phyloP scores from a whole-genome alignment of 2,113 vertebrate genomes.

The Megaceryle maxima region DNA sequence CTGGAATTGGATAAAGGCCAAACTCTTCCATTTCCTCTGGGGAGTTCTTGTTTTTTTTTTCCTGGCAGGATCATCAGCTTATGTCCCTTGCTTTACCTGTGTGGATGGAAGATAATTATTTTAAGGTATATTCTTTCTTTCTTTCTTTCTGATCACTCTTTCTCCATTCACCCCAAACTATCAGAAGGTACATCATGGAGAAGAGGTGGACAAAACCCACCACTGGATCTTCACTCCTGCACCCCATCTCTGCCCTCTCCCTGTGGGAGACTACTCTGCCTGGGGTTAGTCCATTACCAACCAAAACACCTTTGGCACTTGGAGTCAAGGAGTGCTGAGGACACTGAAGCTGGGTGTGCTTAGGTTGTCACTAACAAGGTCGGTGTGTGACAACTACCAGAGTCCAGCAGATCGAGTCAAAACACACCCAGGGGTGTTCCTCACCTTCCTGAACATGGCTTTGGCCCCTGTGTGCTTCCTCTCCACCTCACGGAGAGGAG shows the following conservation, averaged over 20 bases:
- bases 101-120: too few relatives aligned
- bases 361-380: background rate
- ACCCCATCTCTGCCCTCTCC: background rate
- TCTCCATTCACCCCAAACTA: too few relatives aligned
- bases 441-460: background rate
- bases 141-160: too few relatives aligned
- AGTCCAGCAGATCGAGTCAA: background rate
- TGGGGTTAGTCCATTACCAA: background rate
- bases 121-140: too few relatives aligned
- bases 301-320: background rate
- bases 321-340: background rate
- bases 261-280: background rate
- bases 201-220: too few relatives aligned
- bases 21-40: too few relatives aligned
- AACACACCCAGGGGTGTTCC: background rate
- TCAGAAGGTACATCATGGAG: too few relatives aligned
- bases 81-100: too few relatives aligned
- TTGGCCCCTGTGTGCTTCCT: background rate
- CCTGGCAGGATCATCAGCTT: too few relatives aligned
- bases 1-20: too few relatives aligned
- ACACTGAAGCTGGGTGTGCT: background rate
- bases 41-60: too few relatives aligned
- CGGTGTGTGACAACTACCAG: rapidly evolving
- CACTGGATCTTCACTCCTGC: too few relatives aligned
- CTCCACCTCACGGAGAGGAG: background rate